phyloP scores from a whole-genome alignment of 2,113 vertebrate genomes.

The Pyrgilauda ruficollis region DNA sequence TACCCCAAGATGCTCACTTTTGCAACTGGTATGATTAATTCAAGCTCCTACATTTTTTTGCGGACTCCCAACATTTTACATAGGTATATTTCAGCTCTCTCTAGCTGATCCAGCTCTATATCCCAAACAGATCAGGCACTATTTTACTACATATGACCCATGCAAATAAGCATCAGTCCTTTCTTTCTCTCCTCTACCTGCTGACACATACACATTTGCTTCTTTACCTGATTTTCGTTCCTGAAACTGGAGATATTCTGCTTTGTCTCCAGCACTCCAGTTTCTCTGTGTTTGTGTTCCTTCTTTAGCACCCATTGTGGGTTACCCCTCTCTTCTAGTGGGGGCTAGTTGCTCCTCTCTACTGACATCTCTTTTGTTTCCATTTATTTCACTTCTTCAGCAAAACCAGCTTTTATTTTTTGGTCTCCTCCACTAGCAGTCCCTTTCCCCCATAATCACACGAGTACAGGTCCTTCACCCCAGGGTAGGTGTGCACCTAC shows the following conservation, averaged over 20 bases:
- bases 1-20: background rate
- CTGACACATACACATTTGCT: background rate
- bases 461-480: rapidly evolving
- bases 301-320: background rate
- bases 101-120: background rate
- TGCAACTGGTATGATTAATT: background rate
- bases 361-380: background rate
- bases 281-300: background rate
- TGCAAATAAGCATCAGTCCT: background rate
- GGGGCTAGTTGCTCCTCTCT: background rate
- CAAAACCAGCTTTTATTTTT: background rate
- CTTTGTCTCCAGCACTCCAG: background rate
- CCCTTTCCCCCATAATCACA: background rate
- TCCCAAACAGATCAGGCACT: background rate
- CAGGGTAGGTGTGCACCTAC: background rate
- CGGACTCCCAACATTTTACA: background rate
- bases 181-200: background rate
- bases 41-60: background rate
- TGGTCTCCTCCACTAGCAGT: background rate
- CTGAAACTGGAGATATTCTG: background rate
- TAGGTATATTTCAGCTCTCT: background rate
- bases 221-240: background rate
- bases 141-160: background rate
- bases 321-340: background rate
- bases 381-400: background rate